Evolutionary conservation across 2,113 vertebrate genomes (phyloP).

Genomic region (Phylloscopus trochilus): DNA sequence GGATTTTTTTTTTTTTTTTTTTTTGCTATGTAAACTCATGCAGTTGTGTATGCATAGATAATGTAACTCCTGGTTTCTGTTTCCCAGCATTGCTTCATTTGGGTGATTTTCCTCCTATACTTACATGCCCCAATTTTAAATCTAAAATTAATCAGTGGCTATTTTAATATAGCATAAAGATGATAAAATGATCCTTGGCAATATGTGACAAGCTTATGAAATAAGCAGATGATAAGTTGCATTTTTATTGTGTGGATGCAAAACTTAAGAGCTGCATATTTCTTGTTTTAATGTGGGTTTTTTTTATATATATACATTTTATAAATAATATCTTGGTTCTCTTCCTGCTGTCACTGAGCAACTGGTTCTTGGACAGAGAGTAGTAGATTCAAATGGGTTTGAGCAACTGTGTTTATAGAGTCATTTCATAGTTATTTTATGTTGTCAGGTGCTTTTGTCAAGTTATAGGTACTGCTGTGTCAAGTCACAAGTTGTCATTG

Average conservation of each 20-base stretch:
- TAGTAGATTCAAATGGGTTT: neutral
- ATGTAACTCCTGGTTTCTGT: neutral
- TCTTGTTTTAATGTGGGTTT: neutral
- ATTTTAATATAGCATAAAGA: neutral
- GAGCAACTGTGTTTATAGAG: neutral
- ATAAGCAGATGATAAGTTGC: neutral
- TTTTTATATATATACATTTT: neutral
- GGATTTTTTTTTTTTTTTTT: neutral
- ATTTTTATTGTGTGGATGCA: neutral
- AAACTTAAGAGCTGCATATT: neutral
- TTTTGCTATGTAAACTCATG: neutral
- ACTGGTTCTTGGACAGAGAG: neutral
- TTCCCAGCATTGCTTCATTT: neutral
- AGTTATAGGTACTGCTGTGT: neutral
- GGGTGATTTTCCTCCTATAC: neutral
- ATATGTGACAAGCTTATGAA: neutral
- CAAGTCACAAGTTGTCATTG: neutral
- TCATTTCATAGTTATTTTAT: neutral
- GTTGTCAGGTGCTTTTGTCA: neutral
- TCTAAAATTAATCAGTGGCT: neutral
- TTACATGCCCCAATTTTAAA: neutral
- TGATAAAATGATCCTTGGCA: neutral
- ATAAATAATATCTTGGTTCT: neutral
- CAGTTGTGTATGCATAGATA: neutral
- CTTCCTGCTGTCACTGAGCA: neutral